Percentiles rank a stretch among this genome's conserved stretches.
phyloP scores from a whole-genome alignment of 2,113 vertebrate species.

The Lycaon pictus region DNA sequence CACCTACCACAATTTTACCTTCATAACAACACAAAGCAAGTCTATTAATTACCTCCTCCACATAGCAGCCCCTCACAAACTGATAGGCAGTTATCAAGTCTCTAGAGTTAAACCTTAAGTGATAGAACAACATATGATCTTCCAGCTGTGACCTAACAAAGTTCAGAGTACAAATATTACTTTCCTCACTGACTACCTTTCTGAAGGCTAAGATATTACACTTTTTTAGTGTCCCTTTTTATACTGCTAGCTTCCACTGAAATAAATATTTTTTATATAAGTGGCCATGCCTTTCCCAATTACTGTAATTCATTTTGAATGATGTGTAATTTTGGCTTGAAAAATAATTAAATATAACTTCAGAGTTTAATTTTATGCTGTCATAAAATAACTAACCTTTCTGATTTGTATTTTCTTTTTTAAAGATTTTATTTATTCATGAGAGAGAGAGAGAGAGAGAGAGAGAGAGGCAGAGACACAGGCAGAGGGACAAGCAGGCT shows the following conservation, averaged over 20 bases:
- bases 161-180: neutral
- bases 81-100: neutral
- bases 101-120: neutral
- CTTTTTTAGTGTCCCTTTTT: neutral
- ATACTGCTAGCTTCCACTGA: neutral
- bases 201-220: neutral
- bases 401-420: neutral
- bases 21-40: neutral
- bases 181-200: constrained; percentile 6
- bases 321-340: neutral
- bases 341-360: constrained; percentile 41
- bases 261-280: constrained; percentile 34
- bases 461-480: too few relatives aligned
- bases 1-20: neutral
- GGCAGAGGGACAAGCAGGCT: too few relatives aligned
- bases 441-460: too few relatives aligned
- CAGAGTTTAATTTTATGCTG: constrained; percentile 42
- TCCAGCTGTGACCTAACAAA: neutral
- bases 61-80: neutral
- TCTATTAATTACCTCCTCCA: neutral
- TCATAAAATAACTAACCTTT: neutral
- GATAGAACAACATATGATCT: neutral
- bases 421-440: too few relatives aligned
- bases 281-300: neutral
- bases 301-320: constrained; percentile 55